Percentiles rank a stretch among this genome's conserved stretches.
phyloP scores from a whole-genome alignment of 2,888 invertebrate genomes.

The Teleogryllus oceanicus region DNA sequence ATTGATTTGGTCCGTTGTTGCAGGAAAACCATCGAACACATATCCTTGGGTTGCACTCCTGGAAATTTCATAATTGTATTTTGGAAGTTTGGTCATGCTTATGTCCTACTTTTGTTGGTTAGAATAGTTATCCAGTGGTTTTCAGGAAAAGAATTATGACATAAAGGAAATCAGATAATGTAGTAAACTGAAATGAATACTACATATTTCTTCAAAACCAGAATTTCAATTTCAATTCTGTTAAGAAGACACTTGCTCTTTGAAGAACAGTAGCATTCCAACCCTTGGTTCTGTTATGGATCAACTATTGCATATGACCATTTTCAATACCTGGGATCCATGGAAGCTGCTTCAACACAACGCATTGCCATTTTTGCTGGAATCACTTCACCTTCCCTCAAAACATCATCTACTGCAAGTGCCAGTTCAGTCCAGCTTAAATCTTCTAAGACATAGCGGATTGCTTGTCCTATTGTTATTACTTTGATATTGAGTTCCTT shows the following conservation, averaged over 20 bases:
- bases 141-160: too few relatives aligned
- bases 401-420: conserved; percentile 46
- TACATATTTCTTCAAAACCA: too few relatives aligned
- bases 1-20: neutral
- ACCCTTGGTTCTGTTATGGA: too few relatives aligned
- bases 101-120: too few relatives aligned
- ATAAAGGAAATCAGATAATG: too few relatives aligned
- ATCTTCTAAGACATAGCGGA: conserved; percentile 52
- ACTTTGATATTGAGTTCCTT: conserved; percentile 54
- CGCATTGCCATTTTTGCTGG: conserved; percentile 51
- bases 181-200: too few relatives aligned
- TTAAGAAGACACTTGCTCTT: too few relatives aligned
- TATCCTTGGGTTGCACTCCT: conserved; percentile 22
- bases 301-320: too few relatives aligned
- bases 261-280: too few relatives aligned
- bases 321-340: conserved; percentile 37
- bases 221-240: too few relatives aligned
- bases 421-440: conserved; percentile 55
- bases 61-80: neutral
- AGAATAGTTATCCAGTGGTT: too few relatives aligned
- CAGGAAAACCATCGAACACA: conserved; percentile 12
- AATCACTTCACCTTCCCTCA: conserved; percentile 50
- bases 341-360: conserved; percentile 54
- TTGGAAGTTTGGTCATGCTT: neutral
- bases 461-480: conserved; percentile 55